phyloP scores from a whole-genome alignment of 1,140 invertebrate genomes.

The Zaprionus ghesquierei region DNA sequence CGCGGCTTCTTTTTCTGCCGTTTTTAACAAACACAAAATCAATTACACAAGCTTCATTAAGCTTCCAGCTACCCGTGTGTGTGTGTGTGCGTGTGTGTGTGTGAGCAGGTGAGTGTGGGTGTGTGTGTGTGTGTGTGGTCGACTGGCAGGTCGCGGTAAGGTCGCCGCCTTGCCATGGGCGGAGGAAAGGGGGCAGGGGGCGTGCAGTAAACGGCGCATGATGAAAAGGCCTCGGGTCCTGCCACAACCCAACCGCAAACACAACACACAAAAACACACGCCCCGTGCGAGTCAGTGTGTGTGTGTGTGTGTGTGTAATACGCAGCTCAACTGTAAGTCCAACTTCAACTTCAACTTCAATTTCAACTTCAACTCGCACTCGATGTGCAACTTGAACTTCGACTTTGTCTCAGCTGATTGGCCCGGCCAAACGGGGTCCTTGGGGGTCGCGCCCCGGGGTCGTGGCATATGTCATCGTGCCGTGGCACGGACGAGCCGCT shows the following conservation, averaged over 20 bases:
- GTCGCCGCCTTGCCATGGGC: conserved; percentile 22
- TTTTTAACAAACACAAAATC: conserved; percentile 80
- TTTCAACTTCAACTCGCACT: conserved; percentile 5
- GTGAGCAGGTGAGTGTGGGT: conserved; percentile 2
- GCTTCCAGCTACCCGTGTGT: conserved; percentile 32
- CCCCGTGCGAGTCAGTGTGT: neutral
- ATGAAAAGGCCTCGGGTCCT: conserved; percentile 36
- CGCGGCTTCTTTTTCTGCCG: conserved; percentile 71
- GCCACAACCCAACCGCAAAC: conserved; percentile 25
- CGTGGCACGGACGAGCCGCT: conserved; percentile 1
- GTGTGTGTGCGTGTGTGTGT: conserved; percentile 16
- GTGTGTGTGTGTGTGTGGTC: conserved; percentile 18
- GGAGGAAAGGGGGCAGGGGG: conserved; percentile 13
- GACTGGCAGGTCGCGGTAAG: conserved; percentile 37
- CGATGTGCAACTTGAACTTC: conserved; percentile 10
- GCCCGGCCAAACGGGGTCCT: conserved; percentile 7
- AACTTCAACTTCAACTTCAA: conserved; percentile 6
- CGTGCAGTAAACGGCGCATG: conserved; percentile 36
- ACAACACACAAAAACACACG: conserved; percentile 3
- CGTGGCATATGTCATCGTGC: conserved; percentile 44
- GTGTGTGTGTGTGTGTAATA: neutral
- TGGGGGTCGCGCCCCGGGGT: neutral
- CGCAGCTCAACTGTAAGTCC: conserved; percentile 2
- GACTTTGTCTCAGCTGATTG: conserved; percentile 35
- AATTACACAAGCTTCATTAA: conserved; percentile 80